Percentiles rank a stretch among this genome's conserved stretches.
Evolutionary conservation across 2,113 vertebrate species (phyloP).

Genomic region (Manacus vitellinus): DNA sequence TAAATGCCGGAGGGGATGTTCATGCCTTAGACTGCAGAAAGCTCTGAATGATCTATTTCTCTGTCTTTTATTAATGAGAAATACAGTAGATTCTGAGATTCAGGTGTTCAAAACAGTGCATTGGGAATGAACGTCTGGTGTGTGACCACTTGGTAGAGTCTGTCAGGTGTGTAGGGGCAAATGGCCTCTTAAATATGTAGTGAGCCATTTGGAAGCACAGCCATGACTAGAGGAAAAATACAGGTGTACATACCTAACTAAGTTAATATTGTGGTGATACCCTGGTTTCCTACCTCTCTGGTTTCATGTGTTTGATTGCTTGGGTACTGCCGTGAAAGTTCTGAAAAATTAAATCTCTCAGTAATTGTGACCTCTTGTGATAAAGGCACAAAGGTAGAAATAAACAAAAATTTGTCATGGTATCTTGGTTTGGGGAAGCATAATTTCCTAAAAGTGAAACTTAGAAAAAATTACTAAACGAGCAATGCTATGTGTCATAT

Average conservation of each 20-base stretch:
- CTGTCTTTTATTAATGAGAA: not conserved
- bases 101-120: not conserved
- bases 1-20: not conserved
- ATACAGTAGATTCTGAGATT: not conserved
- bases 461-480: not conserved
- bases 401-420: not conserved
- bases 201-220: not conserved
- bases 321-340: not conserved
- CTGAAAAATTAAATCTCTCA: not conserved
- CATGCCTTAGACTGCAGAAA: not conserved
- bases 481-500: fast-evolving
- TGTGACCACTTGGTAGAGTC: not conserved
- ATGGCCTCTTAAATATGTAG: not conserved
- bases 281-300: not conserved
- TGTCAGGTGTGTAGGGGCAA: not conserved
- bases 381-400: not conserved
- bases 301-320: not conserved
- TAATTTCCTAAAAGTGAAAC: not conserved
- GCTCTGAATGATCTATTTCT: not conserved
- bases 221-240: not conserved
- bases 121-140: not conserved
- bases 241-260: no score
- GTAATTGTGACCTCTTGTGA: not conserved
- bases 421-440: not conserved
- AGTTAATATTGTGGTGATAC: not conserved